A percentile compares a stretch with the other conserved stretches of the same genome.
phyloP scores from a whole-genome alignment of 1,140 invertebrate species.

The Ruditapes philippinarum region DNA sequence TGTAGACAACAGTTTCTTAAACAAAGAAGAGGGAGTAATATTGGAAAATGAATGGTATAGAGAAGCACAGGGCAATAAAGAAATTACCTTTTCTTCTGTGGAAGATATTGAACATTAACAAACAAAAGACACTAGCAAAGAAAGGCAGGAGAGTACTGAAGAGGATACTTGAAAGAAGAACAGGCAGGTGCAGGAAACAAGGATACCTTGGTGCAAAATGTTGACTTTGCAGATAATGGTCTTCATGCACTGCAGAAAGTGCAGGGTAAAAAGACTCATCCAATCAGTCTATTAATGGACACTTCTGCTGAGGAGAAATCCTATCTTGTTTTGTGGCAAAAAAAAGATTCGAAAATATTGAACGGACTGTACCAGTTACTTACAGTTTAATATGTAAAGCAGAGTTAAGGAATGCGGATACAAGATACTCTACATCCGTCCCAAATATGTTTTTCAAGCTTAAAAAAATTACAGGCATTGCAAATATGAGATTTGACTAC shows the following conservation, averaged over 20 bases:
- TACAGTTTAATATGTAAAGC: constrained; percentile 70
- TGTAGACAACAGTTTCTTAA: constrained; percentile 63
- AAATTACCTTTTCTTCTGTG: background rate
- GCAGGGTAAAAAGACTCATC: constrained; percentile 63
- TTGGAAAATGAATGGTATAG: constrained; percentile 43
- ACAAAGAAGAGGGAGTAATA: constrained; percentile 59
- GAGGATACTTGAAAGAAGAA: constrained; percentile 62
- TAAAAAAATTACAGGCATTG: constrained; percentile 68
- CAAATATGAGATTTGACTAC: constrained; percentile 56
- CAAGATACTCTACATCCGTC: constrained; percentile 56
- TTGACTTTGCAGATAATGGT: constrained; percentile 65
- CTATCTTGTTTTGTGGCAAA: constrained; percentile 67
- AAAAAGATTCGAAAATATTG: constrained; percentile 32
- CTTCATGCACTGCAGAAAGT: constrained; percentile 62
- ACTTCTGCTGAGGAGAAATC: constrained; percentile 67
- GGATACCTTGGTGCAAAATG: constrained; percentile 59
- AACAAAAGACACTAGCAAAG: background rate
- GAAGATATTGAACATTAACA: background rate
- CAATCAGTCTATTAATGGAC: constrained; percentile 65
- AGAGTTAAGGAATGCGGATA: constrained; percentile 63
- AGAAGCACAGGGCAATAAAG: background rate
- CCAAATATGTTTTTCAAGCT: constrained; percentile 72
- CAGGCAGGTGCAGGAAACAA: constrained; percentile 44
- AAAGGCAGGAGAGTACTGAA: background rate
- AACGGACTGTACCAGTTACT: constrained; percentile 20